Conservation (phyloP, 2,113 vertebrate species). For the Cervus canadensis region DNA sequence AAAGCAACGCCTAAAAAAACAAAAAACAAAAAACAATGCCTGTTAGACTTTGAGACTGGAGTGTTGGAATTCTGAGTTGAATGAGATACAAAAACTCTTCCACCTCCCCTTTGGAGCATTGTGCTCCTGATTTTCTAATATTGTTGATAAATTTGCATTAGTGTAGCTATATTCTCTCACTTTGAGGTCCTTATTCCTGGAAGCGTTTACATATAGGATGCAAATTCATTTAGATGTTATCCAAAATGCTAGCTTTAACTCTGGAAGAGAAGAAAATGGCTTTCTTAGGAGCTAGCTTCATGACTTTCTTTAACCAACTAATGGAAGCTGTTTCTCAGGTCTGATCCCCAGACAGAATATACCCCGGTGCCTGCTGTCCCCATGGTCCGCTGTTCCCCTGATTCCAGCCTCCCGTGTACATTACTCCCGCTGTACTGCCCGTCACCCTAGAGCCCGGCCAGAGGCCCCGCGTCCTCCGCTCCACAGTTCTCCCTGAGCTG, state of each 20-base stretch:
- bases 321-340: neutral
- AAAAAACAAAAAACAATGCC: neutral
- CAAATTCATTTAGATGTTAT: neutral
- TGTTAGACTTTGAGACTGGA: neutral
- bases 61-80: neutral
- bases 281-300: neutral
- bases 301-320: neutral
- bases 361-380: too few relatives aligned
- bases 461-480: neutral
- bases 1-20: neutral
- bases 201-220: neutral
- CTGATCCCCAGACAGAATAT: neutral
- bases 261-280: neutral
- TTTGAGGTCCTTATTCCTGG: neutral
- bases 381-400: accelerated
- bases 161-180: neutral
- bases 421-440: accelerated
- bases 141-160: neutral
- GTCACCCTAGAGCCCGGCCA: neutral
- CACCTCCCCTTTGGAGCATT: neutral
- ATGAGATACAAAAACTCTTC: neutral
- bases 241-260: neutral
- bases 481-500: neutral
- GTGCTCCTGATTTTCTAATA: neutral
- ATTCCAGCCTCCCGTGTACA: neutral